These are phyloP conservation scores for Temnothorax unifasciatus DNA, from an alignment of 2,888 invertebrate species.

Conservation along the genomic window DNA sequence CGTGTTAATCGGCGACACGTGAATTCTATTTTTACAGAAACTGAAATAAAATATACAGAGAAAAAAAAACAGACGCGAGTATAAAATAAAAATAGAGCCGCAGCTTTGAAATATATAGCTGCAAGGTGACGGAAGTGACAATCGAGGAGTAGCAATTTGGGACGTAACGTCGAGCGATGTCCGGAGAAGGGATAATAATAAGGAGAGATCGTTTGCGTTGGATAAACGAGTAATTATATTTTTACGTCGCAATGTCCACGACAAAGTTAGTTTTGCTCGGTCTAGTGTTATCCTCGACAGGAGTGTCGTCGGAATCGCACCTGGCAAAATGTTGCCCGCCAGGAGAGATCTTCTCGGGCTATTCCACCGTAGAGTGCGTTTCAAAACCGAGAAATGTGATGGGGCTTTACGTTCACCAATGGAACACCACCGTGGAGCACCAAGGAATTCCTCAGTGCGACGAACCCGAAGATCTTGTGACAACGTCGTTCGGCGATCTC, in stretches of 20 bases:
- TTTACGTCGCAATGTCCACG: slow-evolving; percentile 29
- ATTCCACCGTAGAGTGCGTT: slow-evolving; percentile 40
- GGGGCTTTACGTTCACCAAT: slow-evolving; percentile 46
- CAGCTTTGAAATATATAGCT: neutral
- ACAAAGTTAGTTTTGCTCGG: slow-evolving; percentile 10
- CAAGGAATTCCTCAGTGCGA: slow-evolving; percentile 66
- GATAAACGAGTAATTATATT: slow-evolving; percentile 20
- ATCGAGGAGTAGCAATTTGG: slow-evolving; percentile 19
- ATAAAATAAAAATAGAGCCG: neutral
- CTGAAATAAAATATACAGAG: neutral
- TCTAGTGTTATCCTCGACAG: neutral
- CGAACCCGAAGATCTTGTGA: slow-evolving; percentile 50
- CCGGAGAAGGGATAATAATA: neutral
- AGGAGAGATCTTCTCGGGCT: slow-evolving; percentile 68
- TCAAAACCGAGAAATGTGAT: neutral
- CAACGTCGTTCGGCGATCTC: slow-evolving; percentile 47
- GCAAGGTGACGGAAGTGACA: neutral
- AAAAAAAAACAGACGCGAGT: neutral
- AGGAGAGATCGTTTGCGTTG: neutral
- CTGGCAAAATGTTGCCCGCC: slow-evolving; percentile 69
- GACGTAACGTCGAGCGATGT: neutral
- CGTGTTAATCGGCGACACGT: neutral
- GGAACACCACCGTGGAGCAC: neutral
- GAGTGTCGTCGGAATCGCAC: neutral
- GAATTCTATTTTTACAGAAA: neutral